These are phyloP conservation scores for Dendronephthya gigantea DNA, from an alignment of 64 coral and sea anemone species.

Conservation along the genomic window DNA sequence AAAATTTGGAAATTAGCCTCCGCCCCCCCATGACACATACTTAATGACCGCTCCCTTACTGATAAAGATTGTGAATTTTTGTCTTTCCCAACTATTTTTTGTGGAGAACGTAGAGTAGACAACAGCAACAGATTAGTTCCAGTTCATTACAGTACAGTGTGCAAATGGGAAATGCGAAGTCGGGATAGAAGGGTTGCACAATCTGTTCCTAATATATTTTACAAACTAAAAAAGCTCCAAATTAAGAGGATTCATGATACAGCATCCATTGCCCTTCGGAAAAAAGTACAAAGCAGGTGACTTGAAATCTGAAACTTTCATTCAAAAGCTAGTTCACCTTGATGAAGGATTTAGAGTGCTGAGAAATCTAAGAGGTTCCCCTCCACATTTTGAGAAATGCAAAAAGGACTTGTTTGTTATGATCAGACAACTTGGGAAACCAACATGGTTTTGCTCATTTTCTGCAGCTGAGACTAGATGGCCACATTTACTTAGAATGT, in stretches of 20 bases:
- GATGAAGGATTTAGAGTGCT: neutral
- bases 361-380: neutral
- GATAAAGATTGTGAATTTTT: constrained; percentile 55
- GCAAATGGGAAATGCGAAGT: constrained; percentile 53
- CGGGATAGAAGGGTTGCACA: constrained; percentile 62
- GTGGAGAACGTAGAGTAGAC: constrained; percentile 41
- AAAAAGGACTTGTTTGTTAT: neutral
- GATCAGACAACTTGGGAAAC: neutral
- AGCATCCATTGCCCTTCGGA: neutral
- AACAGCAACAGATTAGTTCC: constrained; percentile 37
- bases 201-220: too few relatives aligned
- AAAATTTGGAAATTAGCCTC: too few relatives aligned
- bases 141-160: constrained; percentile 41
- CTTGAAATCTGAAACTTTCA: neutral
- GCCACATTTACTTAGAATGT: neutral
- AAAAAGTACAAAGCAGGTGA: neutral
- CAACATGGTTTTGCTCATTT: neutral
- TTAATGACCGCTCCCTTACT: too few relatives aligned
- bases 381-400: neutral
- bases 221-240: neutral
- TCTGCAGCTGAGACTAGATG: neutral
- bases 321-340: neutral
- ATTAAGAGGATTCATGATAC: too few relatives aligned
- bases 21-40: too few relatives aligned
- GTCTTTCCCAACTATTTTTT: constrained; percentile 57